Base-by-base conservation (phyloP, 1,140 invertebrate species). In the Tetramorium simillimum region DNA sequence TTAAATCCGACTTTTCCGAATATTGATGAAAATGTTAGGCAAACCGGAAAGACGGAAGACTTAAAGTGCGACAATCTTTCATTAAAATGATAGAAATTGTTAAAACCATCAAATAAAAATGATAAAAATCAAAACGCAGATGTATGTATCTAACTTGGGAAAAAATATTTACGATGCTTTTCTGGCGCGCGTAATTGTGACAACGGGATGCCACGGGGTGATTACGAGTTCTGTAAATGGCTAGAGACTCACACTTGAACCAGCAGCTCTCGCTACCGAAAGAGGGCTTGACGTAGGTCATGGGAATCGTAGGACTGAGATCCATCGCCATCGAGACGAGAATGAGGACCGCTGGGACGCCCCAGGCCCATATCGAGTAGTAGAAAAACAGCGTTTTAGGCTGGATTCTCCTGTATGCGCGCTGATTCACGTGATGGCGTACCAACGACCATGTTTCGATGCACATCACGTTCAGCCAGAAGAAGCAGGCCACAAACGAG, bases 401-500 rank as follows among this genome's bases (percentile, higher is more conserved):
- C 24, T 89, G 86, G 7, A 86, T 89, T 6, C 87, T 91, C 73
- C 78, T 87, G 37, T 80, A 58, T 21, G 63, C 82, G 16, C 89
- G 87, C 9, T 85, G 76, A 46, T 93, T 88, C 18, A 95, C 93
- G 85, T 95, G 91, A 87, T 92, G 86, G 43, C 89, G 82, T 3
- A 95, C 91, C 58, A 94, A 58, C 0, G 95, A 94, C 95, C 96
- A 97, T 24, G 97, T 97, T 89, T 97, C 97, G 85, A 96, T 96
- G 65, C 97, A 97, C 95, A 98, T 97, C 9, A 97, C 96, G 91
- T 96, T 97, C 95, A 98, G 97, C 98, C 98, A 98, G 78, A 97
- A 97, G 92, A 98, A 98, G 46, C 97, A 97, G 0, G 97, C 95
- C 77, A 98, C 92, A 92, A 97, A 97, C 89, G 97, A 97, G 94